Evolutionary conservation across 2,113 vertebrate species (phyloP).

Genomic region (Paedocypris sp.): DNA sequence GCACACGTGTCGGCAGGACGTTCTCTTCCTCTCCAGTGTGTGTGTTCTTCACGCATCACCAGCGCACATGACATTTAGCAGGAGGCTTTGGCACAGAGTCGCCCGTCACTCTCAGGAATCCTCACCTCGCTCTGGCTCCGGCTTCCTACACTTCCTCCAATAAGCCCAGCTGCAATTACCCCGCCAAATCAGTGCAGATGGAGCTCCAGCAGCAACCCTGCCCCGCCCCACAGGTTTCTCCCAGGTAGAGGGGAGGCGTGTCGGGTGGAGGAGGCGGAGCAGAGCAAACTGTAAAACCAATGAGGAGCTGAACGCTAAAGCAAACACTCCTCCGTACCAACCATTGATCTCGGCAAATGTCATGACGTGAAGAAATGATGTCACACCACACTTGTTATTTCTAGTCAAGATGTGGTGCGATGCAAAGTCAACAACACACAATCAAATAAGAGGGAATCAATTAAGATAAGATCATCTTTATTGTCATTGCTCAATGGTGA

Average conservation of each 20-base stretch:
- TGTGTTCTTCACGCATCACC: constrained; percentile 43
- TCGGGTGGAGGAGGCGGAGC: constrained; percentile 7
- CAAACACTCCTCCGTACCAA: background rate
- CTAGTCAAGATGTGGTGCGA: background rate
- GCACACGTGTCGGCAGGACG: background rate
- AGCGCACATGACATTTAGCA: constrained; percentile 31
- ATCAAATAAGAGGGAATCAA: no score
- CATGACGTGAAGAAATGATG: no score
- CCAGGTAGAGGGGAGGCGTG: constrained; percentile 9
- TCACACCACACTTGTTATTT: background rate
- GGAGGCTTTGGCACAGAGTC: constrained; percentile 42
- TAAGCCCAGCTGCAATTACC: constrained; percentile 51
- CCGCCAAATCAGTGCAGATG: constrained; percentile 49
- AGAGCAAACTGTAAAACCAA: constrained; percentile 18
- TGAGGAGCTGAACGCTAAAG: background rate
- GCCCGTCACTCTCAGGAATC: constrained; percentile 42
- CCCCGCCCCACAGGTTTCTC: background rate
- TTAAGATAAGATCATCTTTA: no score
- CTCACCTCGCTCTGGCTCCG: constrained; percentile 35
- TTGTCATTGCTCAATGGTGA: no score
- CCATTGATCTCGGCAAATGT: background rate
- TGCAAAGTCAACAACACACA: no score
- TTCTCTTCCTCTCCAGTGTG: constrained; percentile 10
- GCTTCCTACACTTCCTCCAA: constrained; percentile 42
- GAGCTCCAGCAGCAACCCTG: constrained; percentile 39